phyloP scores from a whole-genome alignment of 2,888 invertebrate genomes.

The Eupithecia centaureata region DNA sequence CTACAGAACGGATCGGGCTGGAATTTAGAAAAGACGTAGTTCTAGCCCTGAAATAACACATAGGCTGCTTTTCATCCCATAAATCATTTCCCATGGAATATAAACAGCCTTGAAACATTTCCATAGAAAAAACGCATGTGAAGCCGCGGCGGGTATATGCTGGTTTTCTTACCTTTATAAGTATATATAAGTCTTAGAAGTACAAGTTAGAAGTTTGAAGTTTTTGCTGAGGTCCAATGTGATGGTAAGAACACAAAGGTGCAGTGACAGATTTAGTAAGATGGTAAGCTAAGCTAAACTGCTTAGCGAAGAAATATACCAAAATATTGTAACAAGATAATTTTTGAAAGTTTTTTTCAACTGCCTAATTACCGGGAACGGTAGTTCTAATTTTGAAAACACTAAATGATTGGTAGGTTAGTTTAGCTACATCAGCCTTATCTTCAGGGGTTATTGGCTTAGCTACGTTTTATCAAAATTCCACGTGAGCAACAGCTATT shows the following conservation, averaged over 20 bases:
- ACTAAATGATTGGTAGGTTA: background rate
- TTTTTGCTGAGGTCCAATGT: background rate
- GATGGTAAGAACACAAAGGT: background rate
- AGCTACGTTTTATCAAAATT: background rate
- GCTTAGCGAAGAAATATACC: conserved; percentile 22
- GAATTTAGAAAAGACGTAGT: too few relatives aligned
- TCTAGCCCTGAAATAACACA: too few relatives aligned
- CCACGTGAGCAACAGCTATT: background rate
- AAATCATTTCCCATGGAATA: too few relatives aligned
- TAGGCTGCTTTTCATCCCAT: too few relatives aligned
- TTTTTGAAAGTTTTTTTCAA: background rate
- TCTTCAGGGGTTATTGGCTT: background rate
- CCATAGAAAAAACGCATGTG: too few relatives aligned
- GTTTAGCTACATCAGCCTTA: background rate
- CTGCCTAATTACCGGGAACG: background rate
- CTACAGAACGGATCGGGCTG: too few relatives aligned
- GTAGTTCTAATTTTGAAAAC: background rate
- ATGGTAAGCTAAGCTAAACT: too few relatives aligned
- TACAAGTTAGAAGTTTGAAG: too few relatives aligned
- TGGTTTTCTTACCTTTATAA: too few relatives aligned
- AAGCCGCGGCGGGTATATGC: too few relatives aligned
- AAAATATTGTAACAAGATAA: background rate
- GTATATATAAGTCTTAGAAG: too few relatives aligned
- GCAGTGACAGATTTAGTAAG: background rate
- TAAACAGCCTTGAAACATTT: too few relatives aligned